Evolutionary conservation across 2,113 vertebrate species (phyloP), one percentile per base, ranked within the genome.

Genomic region (Australoheros scitulus): DNA sequence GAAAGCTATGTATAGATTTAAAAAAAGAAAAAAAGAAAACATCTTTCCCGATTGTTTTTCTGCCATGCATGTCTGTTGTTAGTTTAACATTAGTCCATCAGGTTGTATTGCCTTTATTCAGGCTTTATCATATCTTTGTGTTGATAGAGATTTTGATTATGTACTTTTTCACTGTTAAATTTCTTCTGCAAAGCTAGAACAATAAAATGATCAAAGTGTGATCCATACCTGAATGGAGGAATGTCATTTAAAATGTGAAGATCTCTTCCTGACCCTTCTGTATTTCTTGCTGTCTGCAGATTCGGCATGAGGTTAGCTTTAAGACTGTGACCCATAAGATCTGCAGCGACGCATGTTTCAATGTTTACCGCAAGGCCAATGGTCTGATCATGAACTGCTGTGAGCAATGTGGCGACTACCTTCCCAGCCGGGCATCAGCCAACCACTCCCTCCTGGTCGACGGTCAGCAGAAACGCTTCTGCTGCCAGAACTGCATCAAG

Each of bases 371-470:
- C 87, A 96, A 98, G 96, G 98, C 98, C 89, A 99, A 99, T 86
- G 98, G 98, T 61, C 94, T 99, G 86, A 96, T 99, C 95, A 99
- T 99, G 98, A 99, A 99, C 95, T 99, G 98, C 94, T 99, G 98
- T 87, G 98, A 99, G 90, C 98, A 99, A 52, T 99, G 98, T 68
- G 98, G 98, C 9, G 98, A 99, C 89, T 99, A 99, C 92, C 96
- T 99, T 88, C 97, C 98, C 84, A 99, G 94, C 94, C 97, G 97
- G 94, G 97, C 97, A 61, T 96, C 97, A 26, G 97, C 97, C 87
- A 99, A 98, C 94, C 98, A 99, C 93, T 96, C 97, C 83, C 93
- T 99, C 88, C 95, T 97, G 88, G 94, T 99, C 72, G 98, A 99
- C 15, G 98, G 98, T 61, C 97, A 99, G 93, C 98, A 98, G 94